These are phyloP conservation scores for Drosophila emarginata DNA, from an alignment of 2,888 invertebrate genomes.

Conservation along the genomic window DNA sequence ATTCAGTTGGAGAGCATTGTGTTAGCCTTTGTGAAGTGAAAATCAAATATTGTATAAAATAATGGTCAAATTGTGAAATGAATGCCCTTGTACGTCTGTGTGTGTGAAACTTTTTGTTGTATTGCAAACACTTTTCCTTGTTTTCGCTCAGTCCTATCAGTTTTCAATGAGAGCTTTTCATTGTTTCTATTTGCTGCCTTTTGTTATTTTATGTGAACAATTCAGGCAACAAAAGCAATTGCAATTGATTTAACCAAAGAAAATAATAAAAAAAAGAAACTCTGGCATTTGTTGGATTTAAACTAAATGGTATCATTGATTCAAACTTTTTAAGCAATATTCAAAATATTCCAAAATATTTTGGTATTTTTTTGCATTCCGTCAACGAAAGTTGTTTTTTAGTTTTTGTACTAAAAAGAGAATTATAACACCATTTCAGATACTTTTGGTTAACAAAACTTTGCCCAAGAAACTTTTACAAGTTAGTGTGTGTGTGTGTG, in stretches of 20 bases:
- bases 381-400: constrained; percentile 48
- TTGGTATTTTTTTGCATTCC: constrained; percentile 21
- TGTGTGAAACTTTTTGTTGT: constrained; percentile 3
- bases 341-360: not conserved
- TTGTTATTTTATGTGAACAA: constrained; percentile 47
- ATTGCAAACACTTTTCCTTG: constrained; percentile 44
- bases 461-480: constrained; percentile 6
- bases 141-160: constrained; percentile 30
- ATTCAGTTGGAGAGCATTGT: constrained; percentile 17
- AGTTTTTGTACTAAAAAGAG: constrained; percentile 46
- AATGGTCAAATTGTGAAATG: constrained; percentile 39
- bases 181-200: constrained; percentile 23
- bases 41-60: constrained; percentile 56
- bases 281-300: constrained; percentile 22
- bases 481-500: not conserved
- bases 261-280: constrained; percentile 11
- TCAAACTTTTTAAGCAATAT: not conserved
- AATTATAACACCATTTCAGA: constrained; percentile 41
- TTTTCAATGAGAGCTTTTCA: constrained; percentile 34
- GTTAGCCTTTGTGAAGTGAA: constrained; percentile 54
- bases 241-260: constrained; percentile 11
- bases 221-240: constrained; percentile 33
- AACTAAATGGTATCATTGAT: not conserved
- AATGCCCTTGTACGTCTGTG: not conserved
- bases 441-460: constrained; percentile 6